Conservation (phyloP, 2,888 invertebrate genomes). For the Oscheius sp. region DNA sequence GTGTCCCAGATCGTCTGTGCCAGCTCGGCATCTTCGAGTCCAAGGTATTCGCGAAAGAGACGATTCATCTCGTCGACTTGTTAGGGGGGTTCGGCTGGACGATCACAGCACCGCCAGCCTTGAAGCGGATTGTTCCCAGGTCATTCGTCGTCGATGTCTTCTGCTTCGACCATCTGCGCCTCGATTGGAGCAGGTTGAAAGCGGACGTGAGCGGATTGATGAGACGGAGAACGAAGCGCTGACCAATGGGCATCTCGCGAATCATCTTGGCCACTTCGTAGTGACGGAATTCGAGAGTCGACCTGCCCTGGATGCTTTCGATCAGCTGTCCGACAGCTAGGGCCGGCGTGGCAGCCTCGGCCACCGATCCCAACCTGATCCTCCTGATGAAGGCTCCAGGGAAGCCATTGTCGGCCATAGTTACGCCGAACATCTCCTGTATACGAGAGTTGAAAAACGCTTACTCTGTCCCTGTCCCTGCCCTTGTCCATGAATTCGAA, state of each 20-base stretch:
- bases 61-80: conserved; percentile 92
- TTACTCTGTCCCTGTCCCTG: no score
- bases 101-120: conserved; percentile 89
- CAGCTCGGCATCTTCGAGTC: conserved; percentile 90
- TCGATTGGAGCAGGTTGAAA: conserved; percentile 87
- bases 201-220: conserved; percentile 92
- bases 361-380: conserved; percentile 91
- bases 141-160: conserved; percentile 76
- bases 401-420: conserved; percentile 97
- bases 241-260: conserved; percentile 90
- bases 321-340: conserved; percentile 60
- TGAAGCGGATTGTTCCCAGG: conserved; percentile 91
- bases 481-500: no score
- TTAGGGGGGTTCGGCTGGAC: conserved; percentile 82
- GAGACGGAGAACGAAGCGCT: conserved; percentile 86
- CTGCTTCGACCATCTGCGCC: conserved; percentile 70
- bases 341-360: conserved; percentile 73
- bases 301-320: conserved; percentile 79
- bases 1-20: conserved; percentile 90
- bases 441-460: no score
- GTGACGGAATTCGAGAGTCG: conserved; percentile 90
- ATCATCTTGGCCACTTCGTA: conserved; percentile 94
- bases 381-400: conserved; percentile 97
- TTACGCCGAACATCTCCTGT: conserved; percentile 85
- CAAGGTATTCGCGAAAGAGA: conserved; percentile 92